These are phyloP conservation scores for Atherinomorus stipes DNA, from an alignment of 2,113 vertebrate species.

Conservation along the genomic window DNA sequence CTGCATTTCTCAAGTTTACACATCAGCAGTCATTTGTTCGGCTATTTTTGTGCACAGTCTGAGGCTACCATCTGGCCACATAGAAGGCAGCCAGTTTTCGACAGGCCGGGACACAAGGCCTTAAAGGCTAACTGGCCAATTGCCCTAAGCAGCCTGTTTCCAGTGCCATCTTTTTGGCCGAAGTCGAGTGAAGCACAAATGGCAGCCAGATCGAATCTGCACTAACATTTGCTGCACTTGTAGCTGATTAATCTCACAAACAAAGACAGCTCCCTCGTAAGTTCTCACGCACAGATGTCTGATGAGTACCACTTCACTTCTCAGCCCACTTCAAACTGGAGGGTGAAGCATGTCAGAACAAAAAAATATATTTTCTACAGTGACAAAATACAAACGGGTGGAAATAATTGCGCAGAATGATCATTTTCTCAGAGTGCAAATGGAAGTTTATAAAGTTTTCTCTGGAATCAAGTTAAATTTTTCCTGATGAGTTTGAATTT, in stretches of 20 bases:
- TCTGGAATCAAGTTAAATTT: constrained; percentile 22
- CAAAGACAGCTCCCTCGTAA: constrained; percentile 53
- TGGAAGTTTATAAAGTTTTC: constrained; percentile 25
- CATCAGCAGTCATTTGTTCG: constrained; percentile 51
- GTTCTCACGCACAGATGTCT: constrained; percentile 68
- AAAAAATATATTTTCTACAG: constrained; percentile 32
- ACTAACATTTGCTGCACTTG: constrained; percentile 66
- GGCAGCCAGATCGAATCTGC: constrained; percentile 51
- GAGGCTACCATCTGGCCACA: constrained; percentile 75
- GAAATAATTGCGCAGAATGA: constrained; percentile 10
- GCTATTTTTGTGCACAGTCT: constrained; percentile 66
- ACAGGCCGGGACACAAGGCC: constrained; percentile 72
- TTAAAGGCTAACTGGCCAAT: constrained; percentile 78
- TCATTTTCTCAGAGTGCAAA: constrained; percentile 26
- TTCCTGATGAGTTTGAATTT: background rate
- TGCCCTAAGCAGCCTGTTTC: constrained; percentile 63
- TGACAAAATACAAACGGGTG: constrained; percentile 25
- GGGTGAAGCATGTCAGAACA: constrained; percentile 39
- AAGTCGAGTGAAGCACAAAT: constrained; percentile 56
- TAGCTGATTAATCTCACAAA: constrained; percentile 71
- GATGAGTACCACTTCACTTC: constrained; percentile 61
- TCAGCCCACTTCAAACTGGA: constrained; percentile 56
- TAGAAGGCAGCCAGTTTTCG: constrained; percentile 68
- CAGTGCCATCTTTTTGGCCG: constrained; percentile 58
- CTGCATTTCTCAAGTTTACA: constrained; percentile 48